Conservation (phyloP, 23 tunicate species). For the Botrylloides violaceus region DNA sequence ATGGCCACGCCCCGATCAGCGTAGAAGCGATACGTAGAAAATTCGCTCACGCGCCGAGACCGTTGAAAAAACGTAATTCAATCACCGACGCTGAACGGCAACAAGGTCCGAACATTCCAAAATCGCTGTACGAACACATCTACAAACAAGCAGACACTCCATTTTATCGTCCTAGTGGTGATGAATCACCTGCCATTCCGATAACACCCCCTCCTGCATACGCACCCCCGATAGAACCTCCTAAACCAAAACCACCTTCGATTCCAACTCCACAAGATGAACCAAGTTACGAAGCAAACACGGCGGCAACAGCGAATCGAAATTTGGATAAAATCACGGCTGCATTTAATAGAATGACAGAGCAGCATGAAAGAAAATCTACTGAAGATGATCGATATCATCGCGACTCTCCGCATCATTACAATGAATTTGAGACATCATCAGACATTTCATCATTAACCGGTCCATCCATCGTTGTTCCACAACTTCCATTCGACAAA, state of each 20-base stretch:
- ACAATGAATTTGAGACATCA: slow-evolving; percentile 7
- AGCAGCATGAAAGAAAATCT: neutral
- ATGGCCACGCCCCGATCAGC: slow-evolving; percentile 44
- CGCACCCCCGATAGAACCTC: slow-evolving; percentile 25
- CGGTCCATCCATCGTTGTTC: slow-evolving; percentile 13
- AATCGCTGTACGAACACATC: slow-evolving; percentile 66
- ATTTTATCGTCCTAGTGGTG: slow-evolving; percentile 53
- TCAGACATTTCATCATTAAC: slow-evolving; percentile 20
- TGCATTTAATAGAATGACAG: slow-evolving; percentile 14
- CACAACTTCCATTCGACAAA: slow-evolving; percentile 19
- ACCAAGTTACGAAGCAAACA: slow-evolving; percentile 30
- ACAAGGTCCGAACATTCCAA: slow-evolving; percentile 67
- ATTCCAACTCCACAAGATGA: slow-evolving; percentile 7
- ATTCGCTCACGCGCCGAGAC: slow-evolving; percentile 86
- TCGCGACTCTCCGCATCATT: slow-evolving; percentile 13
- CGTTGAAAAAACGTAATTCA: slow-evolving; percentile 84
- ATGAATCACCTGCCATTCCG: slow-evolving; percentile 40
- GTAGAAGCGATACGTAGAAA: slow-evolving; percentile 64
- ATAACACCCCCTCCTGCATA: slow-evolving; percentile 65
- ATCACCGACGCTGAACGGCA: slow-evolving; percentile 86
- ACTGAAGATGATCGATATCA: slow-evolving; percentile 5
- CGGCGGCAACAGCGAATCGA: slow-evolving; percentile 30
- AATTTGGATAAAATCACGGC: slow-evolving; percentile 1
- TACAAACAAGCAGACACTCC: slow-evolving; percentile 90
- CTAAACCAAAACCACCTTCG: slow-evolving; percentile 3